Evolutionary conservation across 2,113 vertebrate genomes (phyloP), one percentile per base, ranked within the genome.

Genomic region (Larimichthys crocea): DNA sequence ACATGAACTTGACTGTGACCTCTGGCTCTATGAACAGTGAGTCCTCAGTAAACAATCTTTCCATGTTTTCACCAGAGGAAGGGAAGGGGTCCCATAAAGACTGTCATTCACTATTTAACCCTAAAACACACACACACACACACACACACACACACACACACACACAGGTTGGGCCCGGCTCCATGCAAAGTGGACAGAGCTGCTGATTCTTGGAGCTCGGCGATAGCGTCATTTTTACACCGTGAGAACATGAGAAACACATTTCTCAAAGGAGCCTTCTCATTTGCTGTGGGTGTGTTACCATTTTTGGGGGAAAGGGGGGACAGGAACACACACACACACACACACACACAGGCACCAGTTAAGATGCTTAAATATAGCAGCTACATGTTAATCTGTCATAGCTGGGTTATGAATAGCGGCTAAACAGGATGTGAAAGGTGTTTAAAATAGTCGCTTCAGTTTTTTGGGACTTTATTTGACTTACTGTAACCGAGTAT

Each of bases 211-310:
- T 29, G 66, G 90, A 89, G 80, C 77, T 82, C 20, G 3, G 80
- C 14, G 80, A 90, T 86, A 85, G 91, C 77, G 74, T 91, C 73
- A 94, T 85, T 91, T 92, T 91, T 93, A 91, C 87, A 91, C 92
- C 86, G 89, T 94, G 93, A 94, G 93, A 94, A 94, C 91, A 91
- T 70, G 74, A 79, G 90, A 88, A 93, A 92, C 89, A 91, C 91
- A 91, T 91, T 93, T 91, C 92, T 93, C 92, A 90, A 91, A 93
- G 92, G 89, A 91, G 87, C 62, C 70, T 68, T 93, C 89, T 91
- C 83, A 88, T 88, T 90, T 82, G 63, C 62, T 59, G 88, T 91
- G 89, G 90, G 91, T 83, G 90, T 91, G 84, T 93, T 86, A 72
- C 84, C 86, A 90, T 92, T 91, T 92, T 82, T 60, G 70, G 46